These are phyloP conservation scores for Tauraco hartlaubi DNA, from an alignment of 2,797 vertebrate genomes.

Conservation along the genomic window DNA sequence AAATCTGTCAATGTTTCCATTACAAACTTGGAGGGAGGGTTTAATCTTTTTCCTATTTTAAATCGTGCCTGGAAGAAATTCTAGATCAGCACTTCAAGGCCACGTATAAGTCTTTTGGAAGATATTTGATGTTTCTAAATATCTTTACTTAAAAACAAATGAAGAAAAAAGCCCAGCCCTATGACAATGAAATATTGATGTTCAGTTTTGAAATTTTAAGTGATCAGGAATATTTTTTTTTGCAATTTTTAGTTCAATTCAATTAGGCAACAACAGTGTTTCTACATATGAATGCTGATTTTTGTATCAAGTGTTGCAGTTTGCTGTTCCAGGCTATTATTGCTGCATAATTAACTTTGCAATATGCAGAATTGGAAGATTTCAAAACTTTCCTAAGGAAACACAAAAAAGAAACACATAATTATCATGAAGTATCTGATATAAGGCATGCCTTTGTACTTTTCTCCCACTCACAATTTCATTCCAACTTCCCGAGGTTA, in stretches of 20 bases:
- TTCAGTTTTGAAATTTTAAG: neutral
- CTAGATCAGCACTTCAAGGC: neutral
- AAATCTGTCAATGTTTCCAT: slow-evolving; percentile 55
- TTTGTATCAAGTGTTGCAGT: neutral
- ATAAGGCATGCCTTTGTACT: neutral
- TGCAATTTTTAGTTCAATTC: neutral
- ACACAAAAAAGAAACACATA: neutral
- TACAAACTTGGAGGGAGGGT: slow-evolving; percentile 28
- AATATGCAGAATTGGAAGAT: neutral
- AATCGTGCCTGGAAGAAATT: slow-evolving; percentile 48
- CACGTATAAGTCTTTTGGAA: slow-evolving; percentile 3
- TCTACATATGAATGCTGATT: neutral
- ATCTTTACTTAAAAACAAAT: neutral
- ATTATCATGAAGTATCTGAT: neutral
- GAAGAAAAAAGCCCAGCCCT: neutral
- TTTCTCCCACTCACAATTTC: neutral
- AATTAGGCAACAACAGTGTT: neutral
- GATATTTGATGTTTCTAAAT: neutral
- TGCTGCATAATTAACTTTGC: slow-evolving; percentile 16
- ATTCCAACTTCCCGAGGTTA: neutral
- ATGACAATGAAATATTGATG: neutral
- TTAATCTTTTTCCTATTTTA: slow-evolving; percentile 41
- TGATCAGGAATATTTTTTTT: neutral
- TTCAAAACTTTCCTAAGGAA: slow-evolving; percentile 35
- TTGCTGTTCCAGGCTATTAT: neutral